Conservation (phyloP, 2,113 vertebrate genomes). For the Xenus cinereus region DNA sequence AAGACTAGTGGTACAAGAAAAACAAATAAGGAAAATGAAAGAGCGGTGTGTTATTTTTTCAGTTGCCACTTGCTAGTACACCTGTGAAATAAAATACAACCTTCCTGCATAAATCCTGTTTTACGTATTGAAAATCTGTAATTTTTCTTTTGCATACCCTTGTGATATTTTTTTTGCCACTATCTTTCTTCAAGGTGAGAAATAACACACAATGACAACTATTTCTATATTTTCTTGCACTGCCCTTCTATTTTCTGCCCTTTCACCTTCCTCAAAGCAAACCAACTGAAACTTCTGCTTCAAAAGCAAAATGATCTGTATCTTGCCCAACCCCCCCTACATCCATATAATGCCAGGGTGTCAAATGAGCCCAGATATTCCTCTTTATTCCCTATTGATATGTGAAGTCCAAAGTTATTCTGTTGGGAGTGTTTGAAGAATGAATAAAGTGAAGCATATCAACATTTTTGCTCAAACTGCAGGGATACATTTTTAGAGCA, state of each 20-base stretch:
- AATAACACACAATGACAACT: background rate
- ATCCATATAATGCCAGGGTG: background rate
- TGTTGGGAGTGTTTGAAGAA: background rate
- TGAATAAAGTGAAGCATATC: background rate
- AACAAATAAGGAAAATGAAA: background rate
- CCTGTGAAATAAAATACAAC: background rate
- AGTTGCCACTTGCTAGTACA: background rate
- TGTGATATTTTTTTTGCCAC: background rate
- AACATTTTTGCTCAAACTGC: background rate
- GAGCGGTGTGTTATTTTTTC: background rate
- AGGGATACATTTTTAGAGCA: background rate
- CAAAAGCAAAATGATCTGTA: background rate
- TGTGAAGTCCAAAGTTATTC: background rate
- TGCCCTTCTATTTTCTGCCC: background rate
- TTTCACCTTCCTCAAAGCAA: background rate
- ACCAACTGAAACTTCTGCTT: background rate
- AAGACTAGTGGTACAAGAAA: background rate
- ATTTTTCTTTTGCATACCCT: background rate
- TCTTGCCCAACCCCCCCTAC: background rate
- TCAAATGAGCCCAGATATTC: background rate
- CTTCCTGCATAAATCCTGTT: background rate
- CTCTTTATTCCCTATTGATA: background rate
- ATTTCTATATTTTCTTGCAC: background rate
- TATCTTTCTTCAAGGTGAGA: background rate
- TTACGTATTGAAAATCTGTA: background rate